A percentile compares a stretch with the other conserved stretches of the same genome.
Evolutionary conservation across 2,797 vertebrate genomes (phyloP).

Genomic region (Enteromius anoplus): DNA sequence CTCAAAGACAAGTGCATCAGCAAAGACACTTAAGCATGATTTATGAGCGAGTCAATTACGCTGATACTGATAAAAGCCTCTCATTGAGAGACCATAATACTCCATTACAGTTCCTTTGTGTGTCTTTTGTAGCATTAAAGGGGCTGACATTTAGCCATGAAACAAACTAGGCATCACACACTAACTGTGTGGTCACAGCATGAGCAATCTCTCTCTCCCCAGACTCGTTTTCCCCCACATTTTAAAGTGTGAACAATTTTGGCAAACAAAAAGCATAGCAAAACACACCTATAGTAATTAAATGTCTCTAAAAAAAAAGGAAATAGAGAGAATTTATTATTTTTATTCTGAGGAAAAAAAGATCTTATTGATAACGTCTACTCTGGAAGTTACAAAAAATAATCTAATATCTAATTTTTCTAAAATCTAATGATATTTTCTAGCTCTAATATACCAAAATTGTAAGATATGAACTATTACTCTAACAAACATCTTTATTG

Average conservation of each 20-base stretch:
- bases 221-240: not conserved
- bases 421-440: not conserved
- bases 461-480: not conserved
- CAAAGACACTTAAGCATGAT: conserved; percentile 60
- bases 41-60: conserved; percentile 60
- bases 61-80: conserved; percentile 59
- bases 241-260: not conserved
- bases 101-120: conserved; percentile 61
- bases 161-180: conserved; percentile 54
- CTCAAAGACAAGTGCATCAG: conserved; percentile 47
- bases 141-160: conserved; percentile 59
- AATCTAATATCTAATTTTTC: not conserved
- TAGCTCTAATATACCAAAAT: not conserved
- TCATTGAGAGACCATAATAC: conserved; percentile 61
- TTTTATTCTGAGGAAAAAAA: not conserved
- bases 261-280: not conserved
- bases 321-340: not conserved
- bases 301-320: not conserved
- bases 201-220: conserved; percentile 1
- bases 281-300: not conserved
- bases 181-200: conserved; percentile 45
- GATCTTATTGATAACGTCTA: not conserved
- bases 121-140: conserved; percentile 56
- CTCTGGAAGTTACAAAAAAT: not conserved
- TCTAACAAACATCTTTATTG: not conserved